These are phyloP conservation scores for Pandion haliaetus DNA, from an alignment of 2,113 vertebrate species.

Conservation along the genomic window DNA sequence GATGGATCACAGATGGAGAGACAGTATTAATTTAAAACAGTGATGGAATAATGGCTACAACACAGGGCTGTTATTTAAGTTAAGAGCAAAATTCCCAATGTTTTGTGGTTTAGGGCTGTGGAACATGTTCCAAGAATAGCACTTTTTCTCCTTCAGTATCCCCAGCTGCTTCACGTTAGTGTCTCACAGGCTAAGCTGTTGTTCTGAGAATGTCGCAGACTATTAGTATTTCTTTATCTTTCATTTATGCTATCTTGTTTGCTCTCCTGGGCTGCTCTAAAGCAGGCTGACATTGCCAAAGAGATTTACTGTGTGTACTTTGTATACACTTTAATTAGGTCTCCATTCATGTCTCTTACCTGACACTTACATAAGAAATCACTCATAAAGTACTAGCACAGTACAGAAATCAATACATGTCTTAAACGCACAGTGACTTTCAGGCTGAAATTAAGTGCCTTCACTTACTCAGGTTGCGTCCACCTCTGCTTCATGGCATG, in stretches of 20 bases:
- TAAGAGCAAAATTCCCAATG: background rate
- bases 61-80: background rate
- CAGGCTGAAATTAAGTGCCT: conserved; percentile 45
- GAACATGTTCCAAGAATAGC: background rate
- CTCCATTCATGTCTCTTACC: conserved; percentile 50
- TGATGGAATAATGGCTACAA: background rate
- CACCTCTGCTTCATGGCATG: background rate
- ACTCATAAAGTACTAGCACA: conserved; percentile 51
- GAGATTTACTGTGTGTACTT: conserved; percentile 44
- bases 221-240: conserved; percentile 41
- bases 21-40: background rate
- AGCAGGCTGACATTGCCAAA: conserved; percentile 42
- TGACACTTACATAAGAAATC: conserved; percentile 62
- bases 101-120: background rate
- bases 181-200: background rate
- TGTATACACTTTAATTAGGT: conserved; percentile 58
- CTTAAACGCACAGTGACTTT: background rate
- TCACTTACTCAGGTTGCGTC: background rate
- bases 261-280: conserved; percentile 31
- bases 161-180: background rate
- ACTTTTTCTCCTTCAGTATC: background rate
- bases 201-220: background rate
- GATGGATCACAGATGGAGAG: background rate
- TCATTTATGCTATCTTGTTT: conserved; percentile 36
- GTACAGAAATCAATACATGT: background rate